Percentiles rank a stretch among this genome's conserved stretches.
phyloP scores from a whole-genome alignment of 2,888 invertebrate genomes.

The Hirtodrosophila duncani region DNA sequence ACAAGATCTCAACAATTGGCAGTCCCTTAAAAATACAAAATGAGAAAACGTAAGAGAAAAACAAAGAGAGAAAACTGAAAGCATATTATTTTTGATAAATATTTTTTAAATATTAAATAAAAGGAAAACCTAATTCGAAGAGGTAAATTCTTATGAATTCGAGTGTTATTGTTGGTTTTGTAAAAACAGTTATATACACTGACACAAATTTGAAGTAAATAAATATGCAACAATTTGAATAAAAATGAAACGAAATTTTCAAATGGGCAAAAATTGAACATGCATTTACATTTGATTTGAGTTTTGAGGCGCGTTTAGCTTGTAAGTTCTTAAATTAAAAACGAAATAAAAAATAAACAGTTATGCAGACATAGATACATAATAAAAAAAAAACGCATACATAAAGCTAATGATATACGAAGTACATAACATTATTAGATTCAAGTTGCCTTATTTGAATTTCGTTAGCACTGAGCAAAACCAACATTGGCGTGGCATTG shows the following conservation, averaged over 20 bases:
- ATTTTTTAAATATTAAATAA: slow-evolving; percentile 51
- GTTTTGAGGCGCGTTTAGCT: slow-evolving; percentile 20
- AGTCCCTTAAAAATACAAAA: slow-evolving; percentile 47
- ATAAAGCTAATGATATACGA: slow-evolving; percentile 15
- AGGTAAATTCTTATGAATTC: slow-evolving; percentile 26
- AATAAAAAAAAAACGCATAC: slow-evolving; percentile 20
- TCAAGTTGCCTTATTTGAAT: slow-evolving; percentile 73
- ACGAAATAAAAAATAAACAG: slow-evolving; percentile 13
- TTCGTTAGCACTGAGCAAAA: slow-evolving; percentile 64
- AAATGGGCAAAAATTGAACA: slow-evolving; percentile 19
- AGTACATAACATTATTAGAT: slow-evolving; percentile 57
- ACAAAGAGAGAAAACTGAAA: slow-evolving; percentile 15
- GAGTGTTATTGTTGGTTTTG: too few relatives aligned
- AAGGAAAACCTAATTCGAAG: slow-evolving; percentile 12
- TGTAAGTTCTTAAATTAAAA: neutral
- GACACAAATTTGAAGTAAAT: slow-evolving; percentile 15
- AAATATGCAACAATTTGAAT: slow-evolving; percentile 26
- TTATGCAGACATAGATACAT: slow-evolving; percentile 21
- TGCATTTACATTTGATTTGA: slow-evolving; percentile 30
- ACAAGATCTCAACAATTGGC: slow-evolving; percentile 76
- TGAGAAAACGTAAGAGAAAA: slow-evolving; percentile 23
- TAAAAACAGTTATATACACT: too few relatives aligned
- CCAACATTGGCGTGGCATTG: too few relatives aligned
- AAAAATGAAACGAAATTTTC: slow-evolving; percentile 9
- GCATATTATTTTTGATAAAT: slow-evolving; percentile 71